phyloP scores from a whole-genome alignment of 92 coral and sea anemone genomes.

The Metridium senile region DNA sequence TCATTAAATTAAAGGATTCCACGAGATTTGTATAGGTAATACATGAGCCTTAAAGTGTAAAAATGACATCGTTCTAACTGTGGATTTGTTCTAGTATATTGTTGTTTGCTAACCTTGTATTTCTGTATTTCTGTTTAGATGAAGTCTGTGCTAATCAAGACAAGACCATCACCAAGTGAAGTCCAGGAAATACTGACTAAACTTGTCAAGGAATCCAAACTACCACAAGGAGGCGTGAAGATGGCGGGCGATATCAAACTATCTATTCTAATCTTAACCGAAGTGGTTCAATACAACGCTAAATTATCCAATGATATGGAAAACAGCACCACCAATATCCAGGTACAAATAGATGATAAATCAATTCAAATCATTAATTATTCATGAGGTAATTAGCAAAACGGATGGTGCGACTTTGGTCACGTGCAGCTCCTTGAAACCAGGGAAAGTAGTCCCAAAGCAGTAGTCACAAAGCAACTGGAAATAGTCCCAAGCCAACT shows the following conservation, averaged over 20 bases:
- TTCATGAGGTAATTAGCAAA: too few species aligned
- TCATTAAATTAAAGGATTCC: too few species aligned
- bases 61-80: too few species aligned
- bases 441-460: too few species aligned
- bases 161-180: constrained; percentile 30
- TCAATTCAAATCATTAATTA: background rate
- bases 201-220: constrained; percentile 32
- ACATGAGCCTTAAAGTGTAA: too few species aligned
- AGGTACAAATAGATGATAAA: constrained; percentile 5
- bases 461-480: too few species aligned
- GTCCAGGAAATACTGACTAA: constrained; percentile 33
- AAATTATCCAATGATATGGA: constrained; percentile 33
- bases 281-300: constrained; percentile 50
- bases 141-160: constrained; percentile 14
- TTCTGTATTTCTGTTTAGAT: constrained; percentile 3
- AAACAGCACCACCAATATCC: constrained; percentile 24
- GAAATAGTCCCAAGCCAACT: too few species aligned
- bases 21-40: too few species aligned
- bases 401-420: too few species aligned
- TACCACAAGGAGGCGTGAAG: constrained; percentile 17
- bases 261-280: constrained; percentile 47
- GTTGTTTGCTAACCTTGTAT: background rate
- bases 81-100: too few species aligned
- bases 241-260: constrained; percentile 64
- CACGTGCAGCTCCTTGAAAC: too few species aligned